These are phyloP conservation scores for Machimus atricapillus DNA, from an alignment of 2,888 invertebrate genomes.

Conservation along the genomic window DNA sequence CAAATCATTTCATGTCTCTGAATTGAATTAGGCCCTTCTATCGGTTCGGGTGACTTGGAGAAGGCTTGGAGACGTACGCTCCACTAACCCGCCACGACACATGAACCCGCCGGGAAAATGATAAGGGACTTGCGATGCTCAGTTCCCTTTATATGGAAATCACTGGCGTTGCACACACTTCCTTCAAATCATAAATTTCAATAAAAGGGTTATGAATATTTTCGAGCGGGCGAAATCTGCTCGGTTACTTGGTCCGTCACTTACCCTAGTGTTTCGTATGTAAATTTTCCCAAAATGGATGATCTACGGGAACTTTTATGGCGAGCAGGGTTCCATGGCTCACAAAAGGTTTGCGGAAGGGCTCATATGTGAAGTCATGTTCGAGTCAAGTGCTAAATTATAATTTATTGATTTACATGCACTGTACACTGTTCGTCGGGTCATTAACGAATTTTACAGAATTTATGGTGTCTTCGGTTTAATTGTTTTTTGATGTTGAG, in stretches of 20 bases:
- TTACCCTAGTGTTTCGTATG: conserved; percentile 15
- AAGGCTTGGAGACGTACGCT: not conserved
- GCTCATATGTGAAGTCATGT: conserved; percentile 19
- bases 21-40: conserved; percentile 2
- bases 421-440: not conserved
- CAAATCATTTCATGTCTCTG: not conserved
- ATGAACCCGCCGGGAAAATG: not conserved
- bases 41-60: not conserved
- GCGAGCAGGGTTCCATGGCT: not conserved
- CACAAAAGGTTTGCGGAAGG: not conserved
- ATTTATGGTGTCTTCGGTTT: conserved; percentile 12
- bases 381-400: conserved; percentile 23
- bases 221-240: conserved; percentile 25
- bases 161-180: conserved; percentile 20
- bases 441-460: conserved; percentile 12
- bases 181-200: conserved; percentile 40
- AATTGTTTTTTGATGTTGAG: not conserved
- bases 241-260: conserved; percentile 33
- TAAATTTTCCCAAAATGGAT: conserved; percentile 25
- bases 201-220: conserved; percentile 41
- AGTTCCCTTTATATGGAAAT: conserved; percentile 14
- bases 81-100: not conserved
- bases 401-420: conserved; percentile 36
- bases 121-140: not conserved
- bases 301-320: conserved; percentile 28